Percentiles rank a stretch among this genome's conserved stretches.
Evolutionary conservation across 2,113 vertebrate genomes (phyloP).

Genomic region (Chamaea fasciata): DNA sequence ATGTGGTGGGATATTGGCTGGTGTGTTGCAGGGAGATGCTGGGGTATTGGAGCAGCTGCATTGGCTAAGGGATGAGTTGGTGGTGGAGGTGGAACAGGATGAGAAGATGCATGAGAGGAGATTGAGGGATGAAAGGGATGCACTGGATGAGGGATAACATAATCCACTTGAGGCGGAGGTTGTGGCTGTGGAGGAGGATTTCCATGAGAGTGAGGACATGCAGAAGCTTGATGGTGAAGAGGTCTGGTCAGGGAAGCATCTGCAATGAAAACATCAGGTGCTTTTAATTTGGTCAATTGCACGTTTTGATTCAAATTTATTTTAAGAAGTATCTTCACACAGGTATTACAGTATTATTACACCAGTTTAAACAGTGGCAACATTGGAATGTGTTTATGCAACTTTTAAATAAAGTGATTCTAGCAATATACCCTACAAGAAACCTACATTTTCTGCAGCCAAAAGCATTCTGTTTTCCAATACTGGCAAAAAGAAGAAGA

Average conservation of each 20-base stretch:
- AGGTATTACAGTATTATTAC: not conserved
- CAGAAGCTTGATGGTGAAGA: conserved; percentile 90
- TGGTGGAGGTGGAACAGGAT: conserved; percentile 83
- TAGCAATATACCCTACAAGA: not conserved
- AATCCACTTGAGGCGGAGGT: conserved; percentile 88
- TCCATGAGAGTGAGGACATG: conserved; percentile 92
- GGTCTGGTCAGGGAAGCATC: conserved; percentile 89
- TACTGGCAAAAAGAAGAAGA: not conserved
- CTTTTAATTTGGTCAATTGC: not conserved
- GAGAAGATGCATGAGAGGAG: conserved; percentile 84
- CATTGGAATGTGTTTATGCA: not conserved
- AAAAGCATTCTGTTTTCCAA: not conserved
- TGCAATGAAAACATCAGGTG: conserved; percentile 59
- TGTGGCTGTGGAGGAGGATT: conserved; percentile 88
- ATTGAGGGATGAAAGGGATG: conserved; percentile 91
- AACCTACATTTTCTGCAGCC: not conserved
- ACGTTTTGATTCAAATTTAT: not conserved
- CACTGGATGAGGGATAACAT: conserved; percentile 92
- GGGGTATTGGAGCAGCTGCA: conserved; percentile 82
- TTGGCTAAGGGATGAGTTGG: conserved; percentile 85
- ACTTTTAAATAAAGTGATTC: not conserved
- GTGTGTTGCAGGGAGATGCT: conserved; percentile 87
- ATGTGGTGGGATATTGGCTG: conserved; percentile 91
- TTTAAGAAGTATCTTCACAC: not conserved
- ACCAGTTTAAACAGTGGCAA: not conserved